These are phyloP conservation scores for Pelvicachromis taeniatus DNA, from an alignment of 2,113 vertebrate species.

Conservation along the genomic window DNA sequence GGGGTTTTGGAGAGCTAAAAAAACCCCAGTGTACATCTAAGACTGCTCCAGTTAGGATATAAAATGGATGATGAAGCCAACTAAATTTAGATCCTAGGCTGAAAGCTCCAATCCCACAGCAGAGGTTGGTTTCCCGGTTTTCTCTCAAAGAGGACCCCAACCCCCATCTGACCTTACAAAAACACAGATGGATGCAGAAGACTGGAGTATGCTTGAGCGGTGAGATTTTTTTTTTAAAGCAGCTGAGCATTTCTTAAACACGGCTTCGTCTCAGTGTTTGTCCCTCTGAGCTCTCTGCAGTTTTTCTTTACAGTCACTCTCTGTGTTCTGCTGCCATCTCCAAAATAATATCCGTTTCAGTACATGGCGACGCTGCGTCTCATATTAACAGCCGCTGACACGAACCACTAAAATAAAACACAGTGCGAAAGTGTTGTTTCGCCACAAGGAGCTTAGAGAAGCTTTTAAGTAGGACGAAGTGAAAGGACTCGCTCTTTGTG, in stretches of 20 bases:
- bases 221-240: not conserved
- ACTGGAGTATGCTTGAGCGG: not conserved
- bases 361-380: not conserved
- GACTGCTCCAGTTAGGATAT: slow-evolving; percentile 34
- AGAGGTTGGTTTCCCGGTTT: not conserved
- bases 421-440: not conserved
- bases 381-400: not conserved
- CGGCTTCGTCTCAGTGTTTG: not conserved
- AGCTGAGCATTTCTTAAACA: not conserved
- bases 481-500: slow-evolving; percentile 17
- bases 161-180: slow-evolving; percentile 16
- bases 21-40: not conserved
- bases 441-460: not conserved
- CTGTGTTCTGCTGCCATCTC: not conserved
- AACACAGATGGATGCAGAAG: slow-evolving; percentile 17
- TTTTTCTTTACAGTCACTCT: not conserved
- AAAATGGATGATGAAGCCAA: slow-evolving; percentile 35
- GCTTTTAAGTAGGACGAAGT: slow-evolving; percentile 5
- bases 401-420: not conserved
- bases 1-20: not conserved
- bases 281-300: not conserved
- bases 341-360: not conserved
- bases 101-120: slow-evolving; percentile 5
- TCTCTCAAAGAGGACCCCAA: slow-evolving; percentile 13
- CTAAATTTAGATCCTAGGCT: slow-evolving; percentile 52